Conservation (phyloP, 2,797 vertebrate species). For the Thalassophryne amazonica region DNA sequence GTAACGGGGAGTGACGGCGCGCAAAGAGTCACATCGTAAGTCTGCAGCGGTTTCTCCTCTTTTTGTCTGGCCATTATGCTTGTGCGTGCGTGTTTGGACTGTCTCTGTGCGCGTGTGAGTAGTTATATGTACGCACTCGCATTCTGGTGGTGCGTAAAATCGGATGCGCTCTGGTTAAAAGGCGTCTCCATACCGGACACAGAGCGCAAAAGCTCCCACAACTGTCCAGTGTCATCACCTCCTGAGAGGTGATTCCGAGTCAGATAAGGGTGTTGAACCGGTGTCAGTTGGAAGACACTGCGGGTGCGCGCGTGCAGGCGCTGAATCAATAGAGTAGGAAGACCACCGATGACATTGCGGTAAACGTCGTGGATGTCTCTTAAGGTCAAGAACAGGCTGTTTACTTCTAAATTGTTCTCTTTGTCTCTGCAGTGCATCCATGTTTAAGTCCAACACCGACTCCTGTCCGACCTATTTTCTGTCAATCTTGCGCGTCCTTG, state of each 20-base stretch:
- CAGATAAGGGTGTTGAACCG: conserved; percentile 32
- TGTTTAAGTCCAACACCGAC: conserved; percentile 50
- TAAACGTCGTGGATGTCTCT: conserved; percentile 60
- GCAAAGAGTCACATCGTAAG: conserved; percentile 80
- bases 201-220: not conserved
- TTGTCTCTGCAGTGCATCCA: conserved; percentile 53
- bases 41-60: conserved; percentile 30
- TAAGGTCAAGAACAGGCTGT: conserved; percentile 67
- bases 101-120: not conserved
- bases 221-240: conserved; percentile 53
- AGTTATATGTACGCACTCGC: conserved; percentile 11
- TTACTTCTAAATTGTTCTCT: conserved; percentile 53
- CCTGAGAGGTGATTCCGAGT: too few species aligned
- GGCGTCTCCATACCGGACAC: conserved; percentile 29
- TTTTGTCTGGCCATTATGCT: not conserved
- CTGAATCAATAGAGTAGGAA: conserved; percentile 6
- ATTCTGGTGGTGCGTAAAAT: conserved; percentile 52
- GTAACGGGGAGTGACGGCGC: conserved; percentile 48
- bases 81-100: not conserved
- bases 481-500: conserved; percentile 54
- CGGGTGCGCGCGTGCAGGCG: conserved; percentile 29
- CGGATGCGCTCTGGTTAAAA: conserved; percentile 45
- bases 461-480: conserved; percentile 45
- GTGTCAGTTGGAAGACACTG: conserved; percentile 19
- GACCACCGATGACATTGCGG: conserved; percentile 66